Evolutionary conservation across 2,113 vertebrate species (phyloP).

Genomic region (Corydoras maculifer): DNA sequence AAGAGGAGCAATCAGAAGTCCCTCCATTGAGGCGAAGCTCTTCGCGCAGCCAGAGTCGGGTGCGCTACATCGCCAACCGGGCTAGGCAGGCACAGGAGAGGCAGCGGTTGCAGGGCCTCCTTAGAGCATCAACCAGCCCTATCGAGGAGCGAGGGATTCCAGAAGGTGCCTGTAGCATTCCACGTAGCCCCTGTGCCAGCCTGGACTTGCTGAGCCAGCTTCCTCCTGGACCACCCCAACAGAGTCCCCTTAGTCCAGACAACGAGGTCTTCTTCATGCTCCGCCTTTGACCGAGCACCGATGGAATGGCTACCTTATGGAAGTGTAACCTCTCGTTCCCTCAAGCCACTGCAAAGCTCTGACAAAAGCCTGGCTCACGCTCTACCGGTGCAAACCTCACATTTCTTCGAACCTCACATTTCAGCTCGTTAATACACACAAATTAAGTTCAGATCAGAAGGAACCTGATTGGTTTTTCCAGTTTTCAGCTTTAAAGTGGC

Average conservation of each 20-base stretch:
- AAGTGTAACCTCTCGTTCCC: no score
- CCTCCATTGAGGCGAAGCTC: constrained; percentile 74
- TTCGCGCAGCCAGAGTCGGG: constrained; percentile 84
- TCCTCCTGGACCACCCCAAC: constrained; percentile 52
- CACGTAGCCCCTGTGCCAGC: constrained; percentile 65
- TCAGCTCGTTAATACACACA: no score
- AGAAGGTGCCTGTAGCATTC: constrained; percentile 80
- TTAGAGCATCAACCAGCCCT: constrained; percentile 52
- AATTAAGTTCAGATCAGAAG: no score
- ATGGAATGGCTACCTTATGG: no score
- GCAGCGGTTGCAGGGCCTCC: constrained; percentile 71
- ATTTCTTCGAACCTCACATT: no score
- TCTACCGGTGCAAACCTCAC: no score
- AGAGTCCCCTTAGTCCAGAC: constrained; percentile 47
- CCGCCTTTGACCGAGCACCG: constrained; percentile 54
- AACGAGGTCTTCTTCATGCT: constrained; percentile 73
- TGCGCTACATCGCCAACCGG: constrained; percentile 84
- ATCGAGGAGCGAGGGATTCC: constrained; percentile 86
- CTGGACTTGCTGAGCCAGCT: constrained; percentile 58
- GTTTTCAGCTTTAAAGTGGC: no score
- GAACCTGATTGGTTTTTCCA: no score
- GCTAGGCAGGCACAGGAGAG: constrained; percentile 85
- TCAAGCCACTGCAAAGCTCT: no score
- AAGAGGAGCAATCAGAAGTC: constrained; percentile 46
- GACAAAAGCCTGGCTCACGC: no score